Base-by-base conservation (phyloP, 2,888 invertebrate species). In the Callyntrura guangdongensis region DNA sequence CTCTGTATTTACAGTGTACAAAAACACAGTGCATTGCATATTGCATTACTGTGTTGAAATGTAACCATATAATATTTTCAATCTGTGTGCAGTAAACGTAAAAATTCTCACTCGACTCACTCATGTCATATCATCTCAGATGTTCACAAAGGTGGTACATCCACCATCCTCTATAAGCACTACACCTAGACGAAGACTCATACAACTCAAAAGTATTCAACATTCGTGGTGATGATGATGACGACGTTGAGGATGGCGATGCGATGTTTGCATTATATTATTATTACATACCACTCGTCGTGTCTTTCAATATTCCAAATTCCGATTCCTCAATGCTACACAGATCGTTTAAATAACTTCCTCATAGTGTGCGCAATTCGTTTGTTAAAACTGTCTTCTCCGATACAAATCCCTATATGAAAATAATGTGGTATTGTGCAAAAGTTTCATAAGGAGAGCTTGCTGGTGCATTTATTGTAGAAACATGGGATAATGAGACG, bases 251-350 rank as follows among this genome's bases (percentile, higher is more conserved):
- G 8, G 67, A 27, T 27, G 45, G 36, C 9, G 69, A 69, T 36
- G 45, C n/a, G 45, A 69, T 69, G 69, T 17, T 69, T 69, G 69
- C 45, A 69, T 69, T 67, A 67, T 17, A 67, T 36, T 61, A 67
- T 67, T 69, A 61, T 61, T 61, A 45, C 69, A 69, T 69, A 69
- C 67, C 27, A 27, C 27, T 67, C 67, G 36, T 67, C 67, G 36
- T 67, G 67, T 45, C 69, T 69, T 69, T 69, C 69, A 69, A 69
- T 69, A 69, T 45, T 69, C 45, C 69, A 69, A 69, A 69, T 69
- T 69, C 69, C 69, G 45, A 69, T 17, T 69, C 45, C 45, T 69
- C 69, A 69, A 69, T 69, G 69, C 36, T 69, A 69, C 69, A 69
- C 17, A 36, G 69, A 69, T 69, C 17, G 45, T 69, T 69, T 69